Evolutionary conservation across 2,888 invertebrate species (phyloP), one percentile per base, ranked within the genome.

Genomic region (Anagyrus pseudococci): DNA sequence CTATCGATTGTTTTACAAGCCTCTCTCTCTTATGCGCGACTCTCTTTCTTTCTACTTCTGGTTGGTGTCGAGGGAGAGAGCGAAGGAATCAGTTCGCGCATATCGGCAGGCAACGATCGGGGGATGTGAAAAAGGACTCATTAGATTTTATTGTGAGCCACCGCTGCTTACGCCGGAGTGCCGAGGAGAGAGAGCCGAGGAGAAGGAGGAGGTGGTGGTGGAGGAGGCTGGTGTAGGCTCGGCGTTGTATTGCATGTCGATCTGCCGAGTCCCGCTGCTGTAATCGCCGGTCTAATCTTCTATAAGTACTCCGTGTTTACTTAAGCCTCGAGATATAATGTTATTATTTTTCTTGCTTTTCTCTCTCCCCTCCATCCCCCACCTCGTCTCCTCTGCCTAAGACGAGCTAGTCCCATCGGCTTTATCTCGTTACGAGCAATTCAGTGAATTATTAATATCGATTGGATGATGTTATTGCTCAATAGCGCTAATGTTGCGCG

Each of bases 71-170:
- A 29, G 29, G 17, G 17, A n/a, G 15, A n/a, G n/a, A 37, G 8
- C 41, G 25, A 54, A 26, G 19, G 54, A 33, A 55, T 23, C 55
- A 19, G 46, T 46, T 46, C 33, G 44, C 15, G 10, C 19, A 43
- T 53, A 40, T 37, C 40, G 50, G 20, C 17, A 29, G 3, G 29
- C n/a, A 37, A n/a, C n/a, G n/a, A 23, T 2, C 1, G 3, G 26
- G 44, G 50, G 26, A 23, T 26, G 58, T n/a, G 53, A 64, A 48
- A 52, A 58, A 55, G 49, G 52, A 25, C 33, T 56, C 55, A 56
- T 59, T 59, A 64, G 43, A 59, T 56, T 64, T 64, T 64, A 64
- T 63, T 63, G 55, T 63, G 50, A 49, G 59, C 53, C 43, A 58
- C 47, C 10, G 19, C 20, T 46, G n/a, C n/a, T n/a, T n/a, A n/a